Conservation (phyloP, 23 tunicate genomes). For the Ciona savignyi region DNA sequence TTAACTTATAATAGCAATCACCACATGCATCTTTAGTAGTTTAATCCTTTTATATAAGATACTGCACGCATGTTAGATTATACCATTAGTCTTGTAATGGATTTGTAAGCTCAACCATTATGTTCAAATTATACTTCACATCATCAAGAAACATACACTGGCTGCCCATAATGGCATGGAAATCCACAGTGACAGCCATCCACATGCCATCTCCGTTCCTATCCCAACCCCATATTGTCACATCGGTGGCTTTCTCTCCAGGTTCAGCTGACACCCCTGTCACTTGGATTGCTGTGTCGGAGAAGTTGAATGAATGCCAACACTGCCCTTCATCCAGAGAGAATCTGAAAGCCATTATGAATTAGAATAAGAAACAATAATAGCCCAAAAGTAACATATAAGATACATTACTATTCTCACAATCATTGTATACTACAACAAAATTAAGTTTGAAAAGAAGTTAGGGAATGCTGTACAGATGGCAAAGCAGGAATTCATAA, state of each 20-base stretch:
- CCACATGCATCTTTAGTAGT: no score
- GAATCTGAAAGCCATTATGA: constrained; percentile 22
- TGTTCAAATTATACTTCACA: neutral
- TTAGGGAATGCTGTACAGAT: no score
- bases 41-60: no score
- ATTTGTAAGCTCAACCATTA: no score
- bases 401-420: neutral
- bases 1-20: no score
- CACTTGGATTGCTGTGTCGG: constrained; percentile 39
- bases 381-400: neutral
- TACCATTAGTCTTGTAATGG: no score
- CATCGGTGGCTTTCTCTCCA: constrained; percentile 69
- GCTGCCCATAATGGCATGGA: constrained; percentile 32
- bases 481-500: no score
- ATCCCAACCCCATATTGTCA: constrained; percentile 96
- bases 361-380: neutral
- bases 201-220: constrained; percentile 48
- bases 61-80: no score
- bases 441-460: neutral
- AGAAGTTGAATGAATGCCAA: constrained; percentile 60
- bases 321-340: constrained; percentile 89
- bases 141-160: constrained; percentile 34
- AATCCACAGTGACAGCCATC: constrained; percentile 70
- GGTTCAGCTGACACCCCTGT: constrained; percentile 87
- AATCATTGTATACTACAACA: neutral